phyloP scores from a whole-genome alignment of 2,797 vertebrate genomes.

The Ciconia nigra region DNA sequence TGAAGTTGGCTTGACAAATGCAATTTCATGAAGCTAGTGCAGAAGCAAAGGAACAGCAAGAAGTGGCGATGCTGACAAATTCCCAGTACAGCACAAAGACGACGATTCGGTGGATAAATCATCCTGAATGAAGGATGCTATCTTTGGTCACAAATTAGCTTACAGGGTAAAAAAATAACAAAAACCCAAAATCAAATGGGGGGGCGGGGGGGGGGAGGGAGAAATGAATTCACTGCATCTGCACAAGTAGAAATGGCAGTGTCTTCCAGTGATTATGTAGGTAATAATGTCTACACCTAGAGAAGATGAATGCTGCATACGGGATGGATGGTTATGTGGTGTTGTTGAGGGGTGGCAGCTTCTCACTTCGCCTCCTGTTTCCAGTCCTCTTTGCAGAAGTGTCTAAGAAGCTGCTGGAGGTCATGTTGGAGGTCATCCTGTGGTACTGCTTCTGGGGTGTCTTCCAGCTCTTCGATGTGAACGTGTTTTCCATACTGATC shows the following conservation, averaged over 20 bases:
- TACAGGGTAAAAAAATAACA: slow-evolving; percentile 69
- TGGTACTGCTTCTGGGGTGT: slow-evolving; percentile 81
- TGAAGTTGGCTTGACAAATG: slow-evolving; percentile 68
- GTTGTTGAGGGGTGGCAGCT: slow-evolving; percentile 52
- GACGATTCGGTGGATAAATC: slow-evolving; percentile 63
- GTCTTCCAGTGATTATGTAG: slow-evolving; percentile 43
- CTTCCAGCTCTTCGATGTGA: slow-evolving; percentile 87
- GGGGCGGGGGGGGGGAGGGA: neutral
- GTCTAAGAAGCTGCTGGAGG: slow-evolving; percentile 88
- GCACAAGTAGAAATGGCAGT: slow-evolving; percentile 52
- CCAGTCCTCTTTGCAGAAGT: slow-evolving; percentile 81
- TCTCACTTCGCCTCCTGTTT: slow-evolving; percentile 74
- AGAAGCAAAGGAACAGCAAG: slow-evolving; percentile 61
- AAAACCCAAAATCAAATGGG: slow-evolving; percentile 35
- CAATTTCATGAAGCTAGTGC: slow-evolving; percentile 47
- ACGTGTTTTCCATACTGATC: slow-evolving; percentile 85
- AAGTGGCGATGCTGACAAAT: slow-evolving; percentile 52
- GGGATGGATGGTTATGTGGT: slow-evolving; percentile 29
- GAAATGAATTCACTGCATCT: slow-evolving; percentile 49
- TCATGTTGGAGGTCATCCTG: slow-evolving; percentile 88
- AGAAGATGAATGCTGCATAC: slow-evolving; percentile 44
- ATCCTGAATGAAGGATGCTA: slow-evolving; percentile 73
- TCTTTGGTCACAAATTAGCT: slow-evolving; percentile 96
- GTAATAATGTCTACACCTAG: slow-evolving; percentile 18
- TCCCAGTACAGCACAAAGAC: slow-evolving; percentile 60